Evolutionary conservation across 2,888 invertebrate species (phyloP).

Genomic region (Drosophila yooni): DNA sequence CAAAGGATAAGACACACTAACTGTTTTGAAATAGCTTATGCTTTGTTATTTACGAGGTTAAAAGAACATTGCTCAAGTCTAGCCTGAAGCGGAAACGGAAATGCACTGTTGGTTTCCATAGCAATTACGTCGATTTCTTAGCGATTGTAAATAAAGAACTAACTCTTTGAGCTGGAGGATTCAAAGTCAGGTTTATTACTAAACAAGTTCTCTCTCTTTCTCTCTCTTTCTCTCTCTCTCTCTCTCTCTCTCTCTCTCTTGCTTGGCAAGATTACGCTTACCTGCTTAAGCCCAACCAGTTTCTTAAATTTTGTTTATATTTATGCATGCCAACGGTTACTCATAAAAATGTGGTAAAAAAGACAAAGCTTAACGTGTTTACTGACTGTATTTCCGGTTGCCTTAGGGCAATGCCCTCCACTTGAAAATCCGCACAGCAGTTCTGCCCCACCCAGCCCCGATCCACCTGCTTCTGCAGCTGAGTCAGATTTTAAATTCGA

Average conservation of each 20-base stretch:
- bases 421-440: slow-evolving; percentile 9
- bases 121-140: background rate
- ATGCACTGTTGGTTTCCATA: background rate
- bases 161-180: background rate
- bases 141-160: background rate
- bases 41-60: background rate
- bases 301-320: background rate
- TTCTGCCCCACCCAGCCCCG: background rate
- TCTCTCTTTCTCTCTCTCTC: too few species aligned
- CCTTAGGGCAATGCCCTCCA: background rate
- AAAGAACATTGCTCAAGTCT: background rate
- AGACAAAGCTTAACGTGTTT: slow-evolving; percentile 40
- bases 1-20: background rate
- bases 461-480: background rate
- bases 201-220: background rate
- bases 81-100: background rate
- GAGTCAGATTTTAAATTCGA: slow-evolving; percentile 23
- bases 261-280: background rate
- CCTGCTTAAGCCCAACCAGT: too few species aligned
- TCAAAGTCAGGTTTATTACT: too few species aligned
- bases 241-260: too few species aligned
- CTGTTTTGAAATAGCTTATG: background rate
- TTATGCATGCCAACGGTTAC: slow-evolving; percentile 31
- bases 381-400: slow-evolving; percentile 37
- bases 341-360: slow-evolving; percentile 33